Percentiles rank a stretch among this genome's conserved stretches.
phyloP scores from a whole-genome alignment of 2,797 vertebrate species.

The Tokudaia muenninki region DNA sequence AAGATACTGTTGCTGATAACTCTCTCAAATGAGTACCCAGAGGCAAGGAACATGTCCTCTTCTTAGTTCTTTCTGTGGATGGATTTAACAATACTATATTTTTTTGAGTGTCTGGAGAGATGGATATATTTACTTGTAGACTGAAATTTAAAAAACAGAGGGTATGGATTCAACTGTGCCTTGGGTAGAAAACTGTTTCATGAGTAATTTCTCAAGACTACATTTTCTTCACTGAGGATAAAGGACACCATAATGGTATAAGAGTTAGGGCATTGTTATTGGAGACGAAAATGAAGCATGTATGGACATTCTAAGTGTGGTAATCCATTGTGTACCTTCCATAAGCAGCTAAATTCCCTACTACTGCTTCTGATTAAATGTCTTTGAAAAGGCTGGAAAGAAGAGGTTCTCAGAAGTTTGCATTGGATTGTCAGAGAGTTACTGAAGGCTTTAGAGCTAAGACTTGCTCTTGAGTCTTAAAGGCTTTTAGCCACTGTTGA shows the following conservation, averaged over 20 bases:
- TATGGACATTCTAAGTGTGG: background rate
- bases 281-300: background rate
- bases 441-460: background rate
- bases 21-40: background rate
- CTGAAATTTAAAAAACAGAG: background rate
- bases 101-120: slow-evolving; percentile 22
- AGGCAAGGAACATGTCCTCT: background rate
- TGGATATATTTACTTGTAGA: background rate
- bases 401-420: background rate
- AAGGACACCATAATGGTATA: background rate
- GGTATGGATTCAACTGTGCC: background rate
- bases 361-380: background rate
- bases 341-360: background rate
- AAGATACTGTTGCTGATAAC: background rate
- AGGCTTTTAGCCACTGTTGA: background rate
- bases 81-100: background rate
- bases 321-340: background rate
- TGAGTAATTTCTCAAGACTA: background rate
- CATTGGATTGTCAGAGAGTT: background rate
- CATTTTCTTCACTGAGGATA: background rate
- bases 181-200: background rate
- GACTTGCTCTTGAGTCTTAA: background rate
- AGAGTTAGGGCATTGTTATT: background rate
- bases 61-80: background rate
- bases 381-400: background rate